Evolutionary conservation across 2,888 invertebrate genomes (phyloP), one percentile per base, ranked within the genome.

Genomic region (Phortica magna): DNA sequence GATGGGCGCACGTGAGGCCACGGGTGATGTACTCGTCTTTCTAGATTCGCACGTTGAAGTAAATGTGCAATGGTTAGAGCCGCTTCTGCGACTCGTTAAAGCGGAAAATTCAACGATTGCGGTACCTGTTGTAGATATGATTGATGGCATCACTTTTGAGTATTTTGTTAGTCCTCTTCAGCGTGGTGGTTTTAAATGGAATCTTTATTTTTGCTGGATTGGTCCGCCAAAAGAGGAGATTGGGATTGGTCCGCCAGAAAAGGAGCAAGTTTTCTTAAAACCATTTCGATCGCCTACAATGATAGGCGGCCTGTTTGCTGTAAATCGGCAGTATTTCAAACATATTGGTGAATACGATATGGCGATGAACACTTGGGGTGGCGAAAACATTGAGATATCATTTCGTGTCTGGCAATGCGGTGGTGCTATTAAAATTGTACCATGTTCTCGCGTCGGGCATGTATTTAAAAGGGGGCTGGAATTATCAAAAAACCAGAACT

Each of bases 351-450:
- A 96, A 91, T 99, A 99, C 90, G 99, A 99, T 90, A 91, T 95
- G 67, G 98, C 91, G 43, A 98, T 99, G 98, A 97, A 99, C 85
- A 95, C 98, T 61, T 99, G 99, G 99, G 99, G 99, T 75, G 99
- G 99, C 12, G 99, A 99, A 92, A 99, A 99, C 92, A 93, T 99
- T 39, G 99, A 99, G 92, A 96, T 99, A 83, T 99, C 99, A 0
- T 99, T 99, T 89, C 94, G 99, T 91, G 98, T 97, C 61, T 99
- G 99, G 99, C 98, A 97, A 95, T 99, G 99, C 89, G 99, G 99
- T 2, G 99, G 99, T 0, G 93, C 94, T 7, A 93, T 99, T 14
- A 97, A 98, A 90, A 94, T 99, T 76, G 94, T 98, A 53, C 99
- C 99, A 0, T 99, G 99, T 91, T 98, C 98, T 53, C 94, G 98